Base-by-base conservation (phyloP, 2,888 invertebrate species). In the Miltochrista miniata region DNA sequence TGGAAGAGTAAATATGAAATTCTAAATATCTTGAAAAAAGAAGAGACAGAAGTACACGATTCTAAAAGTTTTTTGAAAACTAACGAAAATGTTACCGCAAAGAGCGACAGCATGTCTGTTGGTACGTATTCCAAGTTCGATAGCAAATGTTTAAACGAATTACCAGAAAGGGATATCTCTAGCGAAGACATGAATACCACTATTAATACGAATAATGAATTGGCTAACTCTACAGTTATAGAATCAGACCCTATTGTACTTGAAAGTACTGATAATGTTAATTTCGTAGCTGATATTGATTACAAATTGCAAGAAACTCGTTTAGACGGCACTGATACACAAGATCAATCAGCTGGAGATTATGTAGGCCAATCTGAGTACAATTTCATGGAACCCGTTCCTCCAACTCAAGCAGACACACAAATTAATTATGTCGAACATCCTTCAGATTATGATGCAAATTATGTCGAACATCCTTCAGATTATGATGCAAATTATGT, bases 1-100 rank as follows among this genome's bases (percentile, higher is more conserved):
- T 91, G 91, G 91, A 87, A 81, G 70, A 87, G 77, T 55, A 91
- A 91, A 77, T 91, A 91, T 52, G 81, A 85, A 45, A 90, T 91
- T 62, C 74, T 91, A 60, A 76, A 86, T 35, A 64, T 82, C 64
- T 61, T 91, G 39, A 89, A 87, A 56, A 74, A 76, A 51, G 73
- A 70, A 45, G 85, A 85, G 55, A 79, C 76, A 51, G 74, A 72
- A 53, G 68, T 61, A 14, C 15, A 45, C 11, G 37, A 15, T 10
- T 12, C 31, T 39, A 14, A 44, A 36, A 13, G n/a, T 15, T 9
- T 3, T 31, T 31, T 40, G 7, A 14, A 15, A 33, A 7, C 38
- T 9, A n/a, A 41, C 7, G 30, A 45, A n/a, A 45, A 48, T 15
- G 14, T 46, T 38, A 10, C 30, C 36, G 29, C 30, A 12, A 33